Evolutionary conservation across 37 sponge, comb jelly and placozoan species (phyloP).

Genomic region (Oscarella lobularis): DNA sequence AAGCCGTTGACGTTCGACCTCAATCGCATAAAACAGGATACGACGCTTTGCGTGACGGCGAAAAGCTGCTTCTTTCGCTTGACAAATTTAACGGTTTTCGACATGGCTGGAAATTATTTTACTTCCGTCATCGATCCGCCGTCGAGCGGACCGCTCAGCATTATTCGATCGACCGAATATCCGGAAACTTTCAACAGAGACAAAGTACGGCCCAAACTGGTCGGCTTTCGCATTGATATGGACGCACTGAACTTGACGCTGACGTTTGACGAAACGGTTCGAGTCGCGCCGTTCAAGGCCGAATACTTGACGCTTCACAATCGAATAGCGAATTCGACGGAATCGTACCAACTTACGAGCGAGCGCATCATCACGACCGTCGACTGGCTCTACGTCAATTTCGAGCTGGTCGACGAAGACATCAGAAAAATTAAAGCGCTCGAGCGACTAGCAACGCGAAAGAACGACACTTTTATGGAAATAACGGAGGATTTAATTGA

Average conservation of each 20-base stretch:
- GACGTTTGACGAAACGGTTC: slow-evolving; percentile 76
- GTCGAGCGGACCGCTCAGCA: background rate
- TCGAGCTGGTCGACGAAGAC: slow-evolving; percentile 35
- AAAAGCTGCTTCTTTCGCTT: slow-evolving; percentile 54
- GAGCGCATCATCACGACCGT: slow-evolving; percentile 10
- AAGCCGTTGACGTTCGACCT: slow-evolving; percentile 39
- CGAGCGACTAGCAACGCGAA: slow-evolving; percentile 33
- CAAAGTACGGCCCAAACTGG: slow-evolving; percentile 27
- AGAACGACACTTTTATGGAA: background rate
- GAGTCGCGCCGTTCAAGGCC: slow-evolving; percentile 16
- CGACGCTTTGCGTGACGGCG: slow-evolving; percentile 24
- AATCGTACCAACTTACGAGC: slow-evolving; percentile 14
- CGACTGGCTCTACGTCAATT: slow-evolving; percentile 50
- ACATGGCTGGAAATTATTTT: slow-evolving; percentile 73
- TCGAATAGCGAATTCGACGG: slow-evolving; percentile 41
- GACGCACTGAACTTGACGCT: slow-evolving; percentile 56
- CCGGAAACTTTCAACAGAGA: slow-evolving; percentile 23
- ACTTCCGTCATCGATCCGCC: slow-evolving; percentile 25
- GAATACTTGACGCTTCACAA: slow-evolving; percentile 41
- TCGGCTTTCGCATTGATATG: slow-evolving; percentile 44
- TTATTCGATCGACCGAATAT: slow-evolving; percentile 24
- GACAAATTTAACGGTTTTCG: slow-evolving; percentile 28
- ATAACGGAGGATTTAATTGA: slow-evolving; percentile 22
- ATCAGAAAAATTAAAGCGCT: slow-evolving; percentile 30
- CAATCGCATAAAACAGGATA: slow-evolving; percentile 60